Evolutionary conservation across 2,113 vertebrate genomes (phyloP).

Genomic region (Hypanus sabinus): DNA sequence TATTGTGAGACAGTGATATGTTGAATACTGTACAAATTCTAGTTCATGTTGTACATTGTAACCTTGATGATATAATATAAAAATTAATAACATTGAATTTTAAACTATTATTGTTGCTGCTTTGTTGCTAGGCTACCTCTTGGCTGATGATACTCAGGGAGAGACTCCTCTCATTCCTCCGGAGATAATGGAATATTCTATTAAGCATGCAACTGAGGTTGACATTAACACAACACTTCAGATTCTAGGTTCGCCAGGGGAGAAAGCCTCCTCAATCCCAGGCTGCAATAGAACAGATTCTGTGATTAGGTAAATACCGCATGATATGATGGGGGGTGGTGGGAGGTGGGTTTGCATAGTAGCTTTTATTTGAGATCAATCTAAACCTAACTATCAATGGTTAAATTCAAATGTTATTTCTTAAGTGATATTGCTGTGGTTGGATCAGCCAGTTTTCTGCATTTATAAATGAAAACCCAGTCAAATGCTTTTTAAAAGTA

Average conservation of each 20-base stretch:
- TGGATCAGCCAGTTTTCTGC: not conserved
- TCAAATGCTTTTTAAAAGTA: not conserved
- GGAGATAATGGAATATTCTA: conserved; percentile 98
- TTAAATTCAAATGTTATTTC: not conserved
- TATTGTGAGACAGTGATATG: too few relatives aligned
- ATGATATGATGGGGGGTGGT: not conserved
- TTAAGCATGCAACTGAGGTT: conserved; percentile 92
- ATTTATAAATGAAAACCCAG: not conserved
- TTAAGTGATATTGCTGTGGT: not conserved
- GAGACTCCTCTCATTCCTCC: conserved; percentile 95
- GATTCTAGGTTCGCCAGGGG: conserved; percentile 92
- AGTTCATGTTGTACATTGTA: not conserved
- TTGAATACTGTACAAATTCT: too few relatives aligned
- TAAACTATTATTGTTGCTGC: not conserved
- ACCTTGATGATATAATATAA: not conserved
- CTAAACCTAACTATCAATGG: not conserved
- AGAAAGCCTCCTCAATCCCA: conserved; percentile 94
- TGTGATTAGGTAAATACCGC: conserved; percentile 80
- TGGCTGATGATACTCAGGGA: conserved; percentile 96
- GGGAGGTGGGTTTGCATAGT: not conserved
- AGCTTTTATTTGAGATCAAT: not conserved
- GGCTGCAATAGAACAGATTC: conserved; percentile 96
- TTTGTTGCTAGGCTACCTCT: conserved; percentile 75
- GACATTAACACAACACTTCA: conserved; percentile 97
- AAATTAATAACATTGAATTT: not conserved